Evolutionary conservation across 2,888 invertebrate species (phyloP).

Genomic region (Octonoba sinensis): DNA sequence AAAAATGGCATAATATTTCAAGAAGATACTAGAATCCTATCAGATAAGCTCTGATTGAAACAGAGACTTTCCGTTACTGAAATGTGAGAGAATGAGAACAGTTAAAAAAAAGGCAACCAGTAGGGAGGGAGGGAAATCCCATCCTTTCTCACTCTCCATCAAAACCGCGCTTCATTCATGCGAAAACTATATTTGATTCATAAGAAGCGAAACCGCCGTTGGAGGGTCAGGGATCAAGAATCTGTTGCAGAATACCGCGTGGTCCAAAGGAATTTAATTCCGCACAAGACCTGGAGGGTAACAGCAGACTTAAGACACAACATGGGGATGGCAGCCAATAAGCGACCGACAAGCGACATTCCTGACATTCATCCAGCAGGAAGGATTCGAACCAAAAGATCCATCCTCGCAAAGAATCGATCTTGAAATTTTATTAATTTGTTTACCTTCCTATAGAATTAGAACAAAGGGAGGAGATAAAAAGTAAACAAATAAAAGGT

Average conservation of each 20-base stretch:
- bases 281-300: conserved; percentile 15
- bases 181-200: no score
- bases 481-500: conserved; percentile 20
- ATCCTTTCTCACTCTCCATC: no score
- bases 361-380: conserved; percentile 20
- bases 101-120: no score
- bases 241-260: conserved; percentile 11
- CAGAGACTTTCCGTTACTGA: no score
- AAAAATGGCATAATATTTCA: no score
- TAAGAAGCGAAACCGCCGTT: no score
- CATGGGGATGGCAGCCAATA: conserved; percentile 34
- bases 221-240: conserved; percentile 20
- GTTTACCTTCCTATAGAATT: conserved; percentile 14
- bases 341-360: conserved; percentile 35
- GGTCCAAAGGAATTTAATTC: conserved; percentile 47
- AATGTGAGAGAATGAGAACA: no score
- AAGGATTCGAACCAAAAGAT: conserved; percentile 2
- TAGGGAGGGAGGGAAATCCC: no score
- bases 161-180: no score
- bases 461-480: conserved; percentile 4
- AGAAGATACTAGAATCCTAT: no score
- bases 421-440: conserved; percentile 14
- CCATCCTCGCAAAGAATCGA: conserved; percentile 6
- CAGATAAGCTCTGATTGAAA: no score
- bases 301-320: conserved; percentile 31